These are phyloP conservation scores for Diadegma fenestrale DNA, from an alignment of 2,888 invertebrate genomes.

Conservation along the genomic window DNA sequence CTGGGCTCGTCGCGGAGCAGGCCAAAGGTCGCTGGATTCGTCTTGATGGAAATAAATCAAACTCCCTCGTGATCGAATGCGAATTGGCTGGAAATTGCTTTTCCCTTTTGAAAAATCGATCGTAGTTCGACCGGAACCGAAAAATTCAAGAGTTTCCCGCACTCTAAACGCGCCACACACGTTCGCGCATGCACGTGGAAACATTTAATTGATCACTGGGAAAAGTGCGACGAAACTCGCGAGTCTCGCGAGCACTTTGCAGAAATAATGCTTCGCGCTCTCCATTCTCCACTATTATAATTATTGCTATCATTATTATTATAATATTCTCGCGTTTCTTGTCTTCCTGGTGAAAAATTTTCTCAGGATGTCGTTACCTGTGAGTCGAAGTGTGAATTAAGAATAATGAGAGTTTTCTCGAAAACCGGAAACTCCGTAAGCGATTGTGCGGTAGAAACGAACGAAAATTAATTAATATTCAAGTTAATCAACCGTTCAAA, in stretches of 20 bases:
- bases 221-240: constrained; percentile 40
- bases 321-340: constrained; percentile 14
- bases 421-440: constrained; percentile 37
- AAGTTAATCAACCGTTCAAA: neutral
- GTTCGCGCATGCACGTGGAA: neutral
- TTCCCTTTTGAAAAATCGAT: neutral
- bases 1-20: neutral
- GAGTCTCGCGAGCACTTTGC: constrained; percentile 2
- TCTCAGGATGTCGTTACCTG: constrained; percentile 35
- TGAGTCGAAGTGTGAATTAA: constrained; percentile 22
- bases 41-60: neutral
- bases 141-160: neutral
- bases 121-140: neutral
- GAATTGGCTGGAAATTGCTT: neutral
- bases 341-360: constrained; percentile 36
- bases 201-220: constrained; percentile 47
- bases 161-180: neutral
- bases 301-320: constrained; percentile 37
- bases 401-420: constrained; percentile 4
- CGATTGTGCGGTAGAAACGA: neutral
- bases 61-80: neutral
- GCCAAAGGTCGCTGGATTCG: neutral
- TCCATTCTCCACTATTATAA: constrained; percentile 4
- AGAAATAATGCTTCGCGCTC: neutral
- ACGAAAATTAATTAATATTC: neutral